A percentile compares a stretch with the other conserved stretches of the same genome.
Evolutionary conservation across 1,140 invertebrate genomes (phyloP).

Genomic region (Leptinotarsa texana): DNA sequence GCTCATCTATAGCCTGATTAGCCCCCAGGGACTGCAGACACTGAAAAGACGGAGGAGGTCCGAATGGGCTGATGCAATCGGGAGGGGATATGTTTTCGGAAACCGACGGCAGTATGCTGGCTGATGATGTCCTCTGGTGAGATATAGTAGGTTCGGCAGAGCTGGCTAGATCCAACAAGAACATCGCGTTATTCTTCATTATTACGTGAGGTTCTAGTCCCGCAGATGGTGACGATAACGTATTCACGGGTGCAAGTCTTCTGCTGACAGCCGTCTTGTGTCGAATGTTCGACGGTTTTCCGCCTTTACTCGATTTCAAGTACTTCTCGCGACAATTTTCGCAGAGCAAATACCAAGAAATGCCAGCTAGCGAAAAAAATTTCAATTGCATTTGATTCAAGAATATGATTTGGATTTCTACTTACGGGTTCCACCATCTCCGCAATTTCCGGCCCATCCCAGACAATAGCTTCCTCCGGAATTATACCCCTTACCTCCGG

Average conservation of each 20-base stretch:
- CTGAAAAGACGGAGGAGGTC: slow-evolving; percentile 74
- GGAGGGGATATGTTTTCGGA: slow-evolving; percentile 65
- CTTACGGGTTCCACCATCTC: slow-evolving; percentile 77
- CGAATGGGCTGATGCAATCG: slow-evolving; percentile 60
- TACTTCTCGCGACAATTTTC: slow-evolving; percentile 86
- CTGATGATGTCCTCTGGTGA: slow-evolving; percentile 59
- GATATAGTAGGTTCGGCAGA: slow-evolving; percentile 62
- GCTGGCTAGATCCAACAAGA: slow-evolving; percentile 85
- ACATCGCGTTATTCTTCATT: slow-evolving; percentile 93
- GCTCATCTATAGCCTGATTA: slow-evolving; percentile 61
- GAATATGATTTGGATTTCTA: not conserved
- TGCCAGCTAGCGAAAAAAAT: slow-evolving; percentile 61
- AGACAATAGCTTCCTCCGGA: slow-evolving; percentile 81
- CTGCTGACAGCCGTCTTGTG: slow-evolving; percentile 28
- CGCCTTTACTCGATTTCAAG: slow-evolving; percentile 61
- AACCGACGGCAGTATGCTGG: slow-evolving; percentile 63
- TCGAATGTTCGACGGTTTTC: slow-evolving; percentile 39
- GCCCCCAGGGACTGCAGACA: slow-evolving; percentile 74
- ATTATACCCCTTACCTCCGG: slow-evolving; percentile 88
- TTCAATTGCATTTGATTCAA: not conserved
- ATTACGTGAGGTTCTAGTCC: slow-evolving; percentile 71
- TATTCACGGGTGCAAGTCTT: slow-evolving; percentile 38
- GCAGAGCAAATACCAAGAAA: slow-evolving; percentile 91
- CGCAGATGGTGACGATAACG: slow-evolving; percentile 51
- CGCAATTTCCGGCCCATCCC: slow-evolving; percentile 87